phyloP scores from a whole-genome alignment of 37 sponge, comb jelly and placozoan genomes.

The Aplysina aerophoba region DNA sequence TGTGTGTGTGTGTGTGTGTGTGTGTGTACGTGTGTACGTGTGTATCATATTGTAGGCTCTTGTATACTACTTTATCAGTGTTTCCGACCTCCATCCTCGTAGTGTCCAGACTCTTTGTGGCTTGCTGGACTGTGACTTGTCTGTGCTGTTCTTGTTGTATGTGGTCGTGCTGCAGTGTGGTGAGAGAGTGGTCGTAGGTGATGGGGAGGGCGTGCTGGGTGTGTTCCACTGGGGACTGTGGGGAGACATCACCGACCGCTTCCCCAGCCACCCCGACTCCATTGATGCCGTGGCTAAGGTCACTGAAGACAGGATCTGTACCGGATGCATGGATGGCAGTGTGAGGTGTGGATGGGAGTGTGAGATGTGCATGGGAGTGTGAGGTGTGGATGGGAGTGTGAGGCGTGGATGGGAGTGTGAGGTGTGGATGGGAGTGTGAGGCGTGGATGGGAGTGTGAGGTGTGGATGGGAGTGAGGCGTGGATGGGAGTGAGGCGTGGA shows the following conservation, averaged over 20 bases:
- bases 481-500: too few relatives aligned
- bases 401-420: slow-evolving; percentile 20
- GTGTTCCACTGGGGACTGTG: slow-evolving; percentile 90
- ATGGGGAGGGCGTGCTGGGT: slow-evolving; percentile 83
- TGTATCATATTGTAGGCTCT: too few relatives aligned
- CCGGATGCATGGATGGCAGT: slow-evolving; percentile 89
- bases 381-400: slow-evolving; percentile 1
- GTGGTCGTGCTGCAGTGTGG: slow-evolving; percentile 57
- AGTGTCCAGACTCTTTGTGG: too few relatives aligned
- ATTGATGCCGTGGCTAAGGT: slow-evolving; percentile 66
- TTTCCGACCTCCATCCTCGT: too few relatives aligned
- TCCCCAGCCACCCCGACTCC: slow-evolving; percentile 62
- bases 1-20: background rate
- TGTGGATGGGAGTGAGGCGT: slow-evolving; percentile 15
- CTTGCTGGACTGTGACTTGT: too few relatives aligned
- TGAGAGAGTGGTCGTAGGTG: slow-evolving; percentile 88
- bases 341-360: slow-evolving; percentile 61
- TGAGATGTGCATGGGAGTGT: slow-evolving; percentile 29
- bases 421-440: slow-evolving; percentile 3
- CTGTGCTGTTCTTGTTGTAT: too few relatives aligned
- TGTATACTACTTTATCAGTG: too few relatives aligned
- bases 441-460: slow-evolving; percentile 5
- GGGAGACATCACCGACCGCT: slow-evolving; percentile 90
- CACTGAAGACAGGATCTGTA: slow-evolving; percentile 68
- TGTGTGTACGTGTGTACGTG: background rate